Conservation (phyloP, 2,888 invertebrate genomes). For the Ethmia dodecea region DNA sequence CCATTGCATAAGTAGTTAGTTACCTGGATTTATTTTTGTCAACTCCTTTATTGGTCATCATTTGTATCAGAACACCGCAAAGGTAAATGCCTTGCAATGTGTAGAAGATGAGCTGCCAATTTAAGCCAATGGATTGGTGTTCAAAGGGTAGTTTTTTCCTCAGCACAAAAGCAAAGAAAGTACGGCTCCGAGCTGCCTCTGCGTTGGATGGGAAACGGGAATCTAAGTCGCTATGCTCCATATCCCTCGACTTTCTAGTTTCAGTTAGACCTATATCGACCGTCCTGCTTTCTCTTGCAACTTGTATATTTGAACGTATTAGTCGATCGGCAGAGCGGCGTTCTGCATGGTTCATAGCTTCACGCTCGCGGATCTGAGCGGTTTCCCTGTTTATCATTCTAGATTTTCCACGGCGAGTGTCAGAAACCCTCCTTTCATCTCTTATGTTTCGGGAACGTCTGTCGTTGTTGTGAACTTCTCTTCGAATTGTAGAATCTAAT, state of each 20-base stretch:
- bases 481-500: too few relatives aligned
- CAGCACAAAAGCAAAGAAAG: conserved; percentile 9
- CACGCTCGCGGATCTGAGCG: background rate
- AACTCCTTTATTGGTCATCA: conserved; percentile 27
- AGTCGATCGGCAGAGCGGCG: background rate
- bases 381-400: background rate
- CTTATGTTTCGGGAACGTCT: too few relatives aligned
- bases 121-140: conserved; percentile 18
- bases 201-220: conserved; percentile 18
- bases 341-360: background rate
- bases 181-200: conserved; percentile 13
- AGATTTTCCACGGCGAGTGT: background rate
- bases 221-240: conserved; percentile 18
- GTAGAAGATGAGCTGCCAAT: conserved; percentile 53
- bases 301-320: background rate
- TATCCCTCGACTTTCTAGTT: conserved; percentile 2
- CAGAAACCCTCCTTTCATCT: conserved; percentile 1
- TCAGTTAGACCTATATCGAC: background rate
- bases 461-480: too few relatives aligned
- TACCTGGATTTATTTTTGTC: conserved; percentile 11
- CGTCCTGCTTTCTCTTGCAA: too few relatives aligned
- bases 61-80: conserved; percentile 40
- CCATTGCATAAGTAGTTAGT: conserved; percentile 2
- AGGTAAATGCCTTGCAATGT: conserved; percentile 53
- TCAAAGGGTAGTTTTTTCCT: conserved; percentile 17